phyloP scores from a whole-genome alignment of 2,113 vertebrate genomes.

The Cnemophilus loriae region DNA sequence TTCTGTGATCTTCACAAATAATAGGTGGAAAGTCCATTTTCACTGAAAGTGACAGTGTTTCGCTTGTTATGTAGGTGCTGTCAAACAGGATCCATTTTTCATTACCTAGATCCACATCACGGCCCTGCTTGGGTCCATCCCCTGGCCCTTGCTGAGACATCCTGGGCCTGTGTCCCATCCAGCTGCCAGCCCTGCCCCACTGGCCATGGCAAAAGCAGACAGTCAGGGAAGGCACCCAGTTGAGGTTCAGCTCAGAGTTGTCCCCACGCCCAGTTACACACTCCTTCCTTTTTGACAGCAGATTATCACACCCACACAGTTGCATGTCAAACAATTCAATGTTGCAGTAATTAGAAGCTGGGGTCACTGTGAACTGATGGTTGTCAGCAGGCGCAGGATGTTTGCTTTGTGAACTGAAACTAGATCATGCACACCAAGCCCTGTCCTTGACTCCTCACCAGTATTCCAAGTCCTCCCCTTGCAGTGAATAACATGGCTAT shows the following conservation, averaged over 20 bases:
- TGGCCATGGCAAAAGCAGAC: background rate
- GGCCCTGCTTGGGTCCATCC: background rate
- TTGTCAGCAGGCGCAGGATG: background rate
- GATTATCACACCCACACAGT: background rate
- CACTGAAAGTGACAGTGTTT: background rate
- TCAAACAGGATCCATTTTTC: background rate
- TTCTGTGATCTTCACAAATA: background rate
- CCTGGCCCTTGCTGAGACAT: background rate
- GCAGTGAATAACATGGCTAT: background rate
- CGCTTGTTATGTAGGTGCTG: background rate
- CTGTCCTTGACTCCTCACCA: background rate
- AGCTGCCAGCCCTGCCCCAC: background rate
- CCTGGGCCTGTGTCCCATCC: background rate
- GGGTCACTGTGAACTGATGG: background rate
- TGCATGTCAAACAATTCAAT: background rate
- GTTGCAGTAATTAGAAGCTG: background rate
- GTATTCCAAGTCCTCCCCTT: background rate
- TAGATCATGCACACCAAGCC: background rate
- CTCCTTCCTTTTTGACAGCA: background rate
- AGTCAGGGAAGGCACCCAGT: accelerated
- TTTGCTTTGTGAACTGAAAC: background rate
- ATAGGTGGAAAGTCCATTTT: background rate
- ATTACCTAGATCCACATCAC: background rate
- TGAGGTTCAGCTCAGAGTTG: background rate
- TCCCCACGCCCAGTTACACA: background rate